These are phyloP conservation scores for Caenorhabditis latens DNA, from an alignment of 1,140 invertebrate species.

Conservation along the genomic window DNA sequence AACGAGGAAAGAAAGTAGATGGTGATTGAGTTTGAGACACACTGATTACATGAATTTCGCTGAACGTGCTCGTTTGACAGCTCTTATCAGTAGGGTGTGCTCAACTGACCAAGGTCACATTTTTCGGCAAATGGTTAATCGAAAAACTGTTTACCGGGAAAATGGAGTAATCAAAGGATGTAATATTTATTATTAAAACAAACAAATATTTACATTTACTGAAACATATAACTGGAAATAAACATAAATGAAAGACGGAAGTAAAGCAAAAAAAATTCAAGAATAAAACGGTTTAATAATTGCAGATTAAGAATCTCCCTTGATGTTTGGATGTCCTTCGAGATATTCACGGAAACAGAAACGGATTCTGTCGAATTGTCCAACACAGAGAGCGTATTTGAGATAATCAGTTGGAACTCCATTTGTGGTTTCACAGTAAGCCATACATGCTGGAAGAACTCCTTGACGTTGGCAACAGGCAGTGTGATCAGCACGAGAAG, in stretches of 20 bases:
- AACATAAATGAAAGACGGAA: background rate
- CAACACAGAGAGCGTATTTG: conserved; percentile 72
- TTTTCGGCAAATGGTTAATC: conserved; percentile 17
- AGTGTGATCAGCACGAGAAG: conserved; percentile 65
- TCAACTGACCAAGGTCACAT: conserved; percentile 11
- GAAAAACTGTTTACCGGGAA: background rate
- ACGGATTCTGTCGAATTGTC: conserved; percentile 77
- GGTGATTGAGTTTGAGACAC: conserved; percentile 22
- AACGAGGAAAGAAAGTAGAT: background rate
- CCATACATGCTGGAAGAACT: conserved; percentile 63
- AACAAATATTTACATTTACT: conserved; percentile 7
- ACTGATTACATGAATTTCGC: conserved; percentile 11
- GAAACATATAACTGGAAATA: background rate
- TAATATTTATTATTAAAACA: conserved; percentile 48
- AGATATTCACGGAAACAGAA: conserved; percentile 74
- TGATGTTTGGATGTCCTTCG: conserved; percentile 74
- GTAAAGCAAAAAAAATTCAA: conserved; percentile 26
- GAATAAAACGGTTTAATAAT: background rate
- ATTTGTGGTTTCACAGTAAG: conserved; percentile 77
- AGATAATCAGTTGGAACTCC: conserved; percentile 77
- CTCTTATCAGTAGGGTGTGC: conserved; percentile 34
- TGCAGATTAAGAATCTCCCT: conserved; percentile 71
- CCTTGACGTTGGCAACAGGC: conserved; percentile 64
- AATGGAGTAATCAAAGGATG: background rate
- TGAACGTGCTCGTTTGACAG: conserved; percentile 18